Evolutionary conservation across 2,797 vertebrate species (phyloP).

Genomic region (Eurystomus glaucurus): DNA sequence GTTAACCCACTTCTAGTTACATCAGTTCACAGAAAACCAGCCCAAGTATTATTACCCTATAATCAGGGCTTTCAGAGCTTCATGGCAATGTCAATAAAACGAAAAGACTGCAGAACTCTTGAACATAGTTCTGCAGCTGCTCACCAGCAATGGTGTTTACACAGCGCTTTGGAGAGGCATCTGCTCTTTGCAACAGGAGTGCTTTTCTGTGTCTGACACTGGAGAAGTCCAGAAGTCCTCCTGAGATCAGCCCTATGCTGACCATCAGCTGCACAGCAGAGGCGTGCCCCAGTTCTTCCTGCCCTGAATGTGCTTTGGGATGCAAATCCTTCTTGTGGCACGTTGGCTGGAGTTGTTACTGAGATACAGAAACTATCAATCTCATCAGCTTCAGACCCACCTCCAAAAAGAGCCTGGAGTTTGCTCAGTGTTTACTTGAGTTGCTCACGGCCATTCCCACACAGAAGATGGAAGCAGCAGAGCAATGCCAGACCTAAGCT

Average conservation of each 20-base stretch:
- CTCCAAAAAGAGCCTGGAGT: not conserved
- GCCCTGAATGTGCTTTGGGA: not conserved
- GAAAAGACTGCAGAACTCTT: not conserved
- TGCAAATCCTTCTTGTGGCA: not conserved
- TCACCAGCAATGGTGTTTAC: not conserved
- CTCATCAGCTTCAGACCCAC: not conserved
- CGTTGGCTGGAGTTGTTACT: not conserved
- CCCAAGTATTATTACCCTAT: not conserved
- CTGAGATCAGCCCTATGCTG: rapidly evolving
- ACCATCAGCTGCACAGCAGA: not conserved
- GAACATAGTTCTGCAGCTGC: conserved; percentile 17
- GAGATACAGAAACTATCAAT: not conserved
- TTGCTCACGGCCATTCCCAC: not conserved
- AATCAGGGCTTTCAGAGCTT: conserved; percentile 28
- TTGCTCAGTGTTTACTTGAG: rapidly evolving
- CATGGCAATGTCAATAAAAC: not conserved
- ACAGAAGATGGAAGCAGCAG: not conserved
- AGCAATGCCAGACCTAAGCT: not conserved
- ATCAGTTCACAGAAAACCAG: conserved; percentile 18
- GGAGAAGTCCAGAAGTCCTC: not conserved
- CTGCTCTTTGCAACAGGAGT: not conserved
- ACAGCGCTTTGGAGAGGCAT: not conserved
- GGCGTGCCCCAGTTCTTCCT: not conserved
- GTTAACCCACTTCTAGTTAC: conserved; percentile 39
- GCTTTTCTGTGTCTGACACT: not conserved